phyloP scores from a whole-genome alignment of 2,113 vertebrate species.

The Meles meles region DNA sequence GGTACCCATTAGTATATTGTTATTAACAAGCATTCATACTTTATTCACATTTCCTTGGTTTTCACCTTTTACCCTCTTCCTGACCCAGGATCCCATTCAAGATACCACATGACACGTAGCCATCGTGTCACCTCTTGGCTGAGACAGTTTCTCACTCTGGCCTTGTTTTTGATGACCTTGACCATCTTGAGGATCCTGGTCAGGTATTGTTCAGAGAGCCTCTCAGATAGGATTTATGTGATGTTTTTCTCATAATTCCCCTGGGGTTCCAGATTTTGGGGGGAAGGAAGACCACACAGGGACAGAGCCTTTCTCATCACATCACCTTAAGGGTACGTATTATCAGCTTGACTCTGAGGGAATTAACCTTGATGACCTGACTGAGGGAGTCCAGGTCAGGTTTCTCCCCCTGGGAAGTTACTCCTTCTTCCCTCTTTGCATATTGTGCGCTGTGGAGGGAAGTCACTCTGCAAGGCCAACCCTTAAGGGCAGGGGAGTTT shows the following conservation, averaged over 20 bases:
- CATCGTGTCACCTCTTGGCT: background rate
- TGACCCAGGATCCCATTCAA: background rate
- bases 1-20: background rate
- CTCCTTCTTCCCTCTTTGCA: rapidly evolving
- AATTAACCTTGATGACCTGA: background rate
- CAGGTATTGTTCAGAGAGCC: background rate
- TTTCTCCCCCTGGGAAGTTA: background rate
- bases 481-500: background rate
- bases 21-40: background rate
- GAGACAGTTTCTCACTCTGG: background rate
- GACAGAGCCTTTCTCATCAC: background rate
- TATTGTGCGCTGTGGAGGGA: background rate
- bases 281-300: background rate
- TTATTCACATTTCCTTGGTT: background rate
- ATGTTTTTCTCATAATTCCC: background rate
- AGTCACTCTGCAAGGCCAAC: background rate
- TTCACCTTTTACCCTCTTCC: background rate
- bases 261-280: background rate
- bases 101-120: background rate
- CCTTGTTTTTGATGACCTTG: background rate
- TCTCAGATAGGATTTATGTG: background rate
- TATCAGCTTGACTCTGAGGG: background rate
- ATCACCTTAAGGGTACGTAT: background rate
- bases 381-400: background rate
- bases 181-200: background rate